Evolutionary conservation across 2,797 vertebrate genomes (phyloP).

Genomic region (Microctenopoma lineatum): DNA sequence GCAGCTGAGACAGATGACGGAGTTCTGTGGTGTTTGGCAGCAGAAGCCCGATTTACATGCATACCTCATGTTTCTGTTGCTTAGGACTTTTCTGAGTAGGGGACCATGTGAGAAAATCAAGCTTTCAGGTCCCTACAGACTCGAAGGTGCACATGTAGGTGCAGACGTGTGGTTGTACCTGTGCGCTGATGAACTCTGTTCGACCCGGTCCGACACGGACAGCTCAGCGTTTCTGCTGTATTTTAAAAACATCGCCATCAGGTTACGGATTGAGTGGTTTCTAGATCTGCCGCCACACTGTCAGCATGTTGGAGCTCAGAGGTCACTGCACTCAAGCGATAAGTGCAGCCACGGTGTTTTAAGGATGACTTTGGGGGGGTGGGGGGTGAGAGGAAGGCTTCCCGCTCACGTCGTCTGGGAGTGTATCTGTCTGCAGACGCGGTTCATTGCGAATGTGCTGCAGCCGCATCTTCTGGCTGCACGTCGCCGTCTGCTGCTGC

Average conservation of each 20-base stretch:
- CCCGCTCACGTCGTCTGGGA: slow-evolving; percentile 27
- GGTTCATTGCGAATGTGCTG: slow-evolving; percentile 7
- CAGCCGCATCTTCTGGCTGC: slow-evolving; percentile 6
- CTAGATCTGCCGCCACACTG: no score
- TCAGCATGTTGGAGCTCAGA: slow-evolving; percentile 6
- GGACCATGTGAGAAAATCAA: no score
- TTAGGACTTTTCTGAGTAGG: no score
- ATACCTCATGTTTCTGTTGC: no score
- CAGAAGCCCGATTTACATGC: slow-evolving; percentile 27
- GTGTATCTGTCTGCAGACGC: slow-evolving; percentile 40
- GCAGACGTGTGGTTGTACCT: background rate
- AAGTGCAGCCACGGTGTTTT: background rate
- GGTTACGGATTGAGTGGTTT: background rate
- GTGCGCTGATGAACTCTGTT: slow-evolving; percentile 7
- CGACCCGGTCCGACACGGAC: slow-evolving; percentile 11
- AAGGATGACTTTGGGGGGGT: background rate
- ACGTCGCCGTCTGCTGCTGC: slow-evolving; percentile 33
- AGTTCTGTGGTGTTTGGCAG: slow-evolving; percentile 20
- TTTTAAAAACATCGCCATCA: no score
- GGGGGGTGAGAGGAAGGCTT: background rate
- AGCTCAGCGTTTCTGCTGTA: background rate
- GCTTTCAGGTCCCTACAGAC: no score
- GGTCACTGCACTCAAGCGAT: background rate
- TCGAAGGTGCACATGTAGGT: background rate
- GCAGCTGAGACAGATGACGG: background rate